Base-by-base conservation (phyloP, 2,113 vertebrate species). In the Ailuropoda melanoleuca region DNA sequence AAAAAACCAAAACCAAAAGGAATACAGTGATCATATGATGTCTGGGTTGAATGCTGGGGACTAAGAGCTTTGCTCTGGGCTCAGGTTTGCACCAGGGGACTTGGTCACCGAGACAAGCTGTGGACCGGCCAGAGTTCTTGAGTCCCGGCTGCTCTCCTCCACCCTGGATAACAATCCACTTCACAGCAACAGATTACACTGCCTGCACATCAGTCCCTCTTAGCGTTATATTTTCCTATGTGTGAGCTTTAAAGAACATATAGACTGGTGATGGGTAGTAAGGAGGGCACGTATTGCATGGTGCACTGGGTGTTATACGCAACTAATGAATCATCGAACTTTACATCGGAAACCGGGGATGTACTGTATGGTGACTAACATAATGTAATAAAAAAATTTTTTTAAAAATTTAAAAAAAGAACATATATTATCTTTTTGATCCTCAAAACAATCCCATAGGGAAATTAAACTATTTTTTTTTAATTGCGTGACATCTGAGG, bases 121-220 rank as follows among this genome's bases (percentile, higher is more conserved):
- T 18, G 48, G 17, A 18, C 1, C 9, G 43, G 21, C 3, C 74
- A 23, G 94, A n/a, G 26, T 17, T 56, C 48, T 31, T 18, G n/a
- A 18, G 26, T 66, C 29, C 9, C 64, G 17, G 8, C 3, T 0
- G 0, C 37, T 58, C 9, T 48, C 43, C 14, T 48, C 5, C 2
- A 15, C 24, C 1, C 0, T 3, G 2, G 34, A 2, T 1, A 24
- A 53, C 12, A 1, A 17, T 11, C 8, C 3, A 8, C 4, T 37
- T 37, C 29, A 9, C 10, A 8, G 1, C 17, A 1, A 6, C 6
- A 46, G 56, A 46, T 1, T 3, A 23, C 13, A 6, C 23, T 64
- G 23, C n/a, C 19, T 62, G 23, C 7, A 6, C 37, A 15, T 1
- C 18, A 1, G 12, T 55, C 29, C 26, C 0, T 39, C 58, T 86